Percentiles rank a stretch among this genome's conserved stretches.
phyloP scores from a whole-genome alignment of 2,113 vertebrate species.

The Passer montanus region DNA sequence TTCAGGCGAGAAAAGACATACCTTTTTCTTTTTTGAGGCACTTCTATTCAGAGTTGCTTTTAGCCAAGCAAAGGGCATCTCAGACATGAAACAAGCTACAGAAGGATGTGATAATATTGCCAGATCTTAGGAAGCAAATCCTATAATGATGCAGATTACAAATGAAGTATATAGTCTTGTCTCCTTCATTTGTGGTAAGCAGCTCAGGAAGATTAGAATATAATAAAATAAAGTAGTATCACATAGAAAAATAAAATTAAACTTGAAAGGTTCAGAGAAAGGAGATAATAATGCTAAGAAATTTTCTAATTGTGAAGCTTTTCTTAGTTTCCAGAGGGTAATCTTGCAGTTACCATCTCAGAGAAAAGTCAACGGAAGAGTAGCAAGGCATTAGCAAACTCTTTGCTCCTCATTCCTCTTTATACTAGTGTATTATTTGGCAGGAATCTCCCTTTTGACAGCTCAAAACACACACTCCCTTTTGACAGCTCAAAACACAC shows the following conservation, averaged over 20 bases:
- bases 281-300: neutral
- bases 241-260: neutral
- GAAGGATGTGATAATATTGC: neutral
- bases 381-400: neutral
- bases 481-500: neutral
- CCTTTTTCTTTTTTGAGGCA: fast-evolving
- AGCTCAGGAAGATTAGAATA: neutral
- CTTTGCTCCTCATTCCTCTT: neutral
- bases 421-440: neutral
- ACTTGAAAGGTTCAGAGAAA: neutral
- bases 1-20: neutral
- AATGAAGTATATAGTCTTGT: neutral
- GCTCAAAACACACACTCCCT: neutral
- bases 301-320: neutral
- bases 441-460: neutral
- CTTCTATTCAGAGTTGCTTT: neutral
- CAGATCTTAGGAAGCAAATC: neutral
- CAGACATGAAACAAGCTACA: neutral
- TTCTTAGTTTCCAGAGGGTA: neutral
- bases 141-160: neutral
- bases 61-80: neutral
- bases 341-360: neutral
- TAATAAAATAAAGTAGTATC: neutral
- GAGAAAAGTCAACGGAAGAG: neutral
- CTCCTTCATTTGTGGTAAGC: neutral